phyloP scores from a whole-genome alignment of 2,888 invertebrate species.

The Anorthoa munda region DNA sequence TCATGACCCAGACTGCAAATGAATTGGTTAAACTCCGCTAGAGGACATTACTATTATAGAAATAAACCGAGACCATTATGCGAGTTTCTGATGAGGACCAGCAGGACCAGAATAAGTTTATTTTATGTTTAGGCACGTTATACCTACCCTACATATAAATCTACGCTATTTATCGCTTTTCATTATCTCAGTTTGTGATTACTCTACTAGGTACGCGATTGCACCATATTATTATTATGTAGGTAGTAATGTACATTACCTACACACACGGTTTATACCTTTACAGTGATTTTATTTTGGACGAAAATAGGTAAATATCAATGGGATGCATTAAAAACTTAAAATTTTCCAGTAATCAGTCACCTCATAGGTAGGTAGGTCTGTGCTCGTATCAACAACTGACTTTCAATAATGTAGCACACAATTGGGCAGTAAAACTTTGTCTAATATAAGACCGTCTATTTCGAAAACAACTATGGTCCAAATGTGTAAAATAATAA shows the following conservation, averaged over 20 bases:
- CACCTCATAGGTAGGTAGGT: too few relatives aligned
- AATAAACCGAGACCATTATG: background rate
- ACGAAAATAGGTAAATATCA: background rate
- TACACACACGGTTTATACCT: too few relatives aligned
- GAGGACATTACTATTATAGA: constrained; percentile 30
- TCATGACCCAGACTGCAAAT: background rate
- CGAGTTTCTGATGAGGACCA: background rate
- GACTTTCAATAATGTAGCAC: too few relatives aligned
- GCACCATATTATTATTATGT: too few relatives aligned
- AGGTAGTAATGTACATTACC: too few relatives aligned
- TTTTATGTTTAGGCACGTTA: background rate
- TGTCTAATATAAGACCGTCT: background rate
- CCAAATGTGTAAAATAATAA: background rate
- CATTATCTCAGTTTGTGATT: background rate
- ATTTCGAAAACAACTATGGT: background rate
- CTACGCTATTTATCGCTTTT: too few relatives aligned
- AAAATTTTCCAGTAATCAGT: too few relatives aligned
- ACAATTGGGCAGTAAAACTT: too few relatives aligned
- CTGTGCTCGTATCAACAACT: too few relatives aligned
- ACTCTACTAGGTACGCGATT: too few relatives aligned
- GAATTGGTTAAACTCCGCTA: background rate
- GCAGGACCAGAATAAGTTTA: background rate
- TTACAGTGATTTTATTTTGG: too few relatives aligned
- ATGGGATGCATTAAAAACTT: background rate
- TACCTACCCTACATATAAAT: background rate